Conservation (phyloP, 2,113 vertebrate genomes). For the Piaya cayana region DNA sequence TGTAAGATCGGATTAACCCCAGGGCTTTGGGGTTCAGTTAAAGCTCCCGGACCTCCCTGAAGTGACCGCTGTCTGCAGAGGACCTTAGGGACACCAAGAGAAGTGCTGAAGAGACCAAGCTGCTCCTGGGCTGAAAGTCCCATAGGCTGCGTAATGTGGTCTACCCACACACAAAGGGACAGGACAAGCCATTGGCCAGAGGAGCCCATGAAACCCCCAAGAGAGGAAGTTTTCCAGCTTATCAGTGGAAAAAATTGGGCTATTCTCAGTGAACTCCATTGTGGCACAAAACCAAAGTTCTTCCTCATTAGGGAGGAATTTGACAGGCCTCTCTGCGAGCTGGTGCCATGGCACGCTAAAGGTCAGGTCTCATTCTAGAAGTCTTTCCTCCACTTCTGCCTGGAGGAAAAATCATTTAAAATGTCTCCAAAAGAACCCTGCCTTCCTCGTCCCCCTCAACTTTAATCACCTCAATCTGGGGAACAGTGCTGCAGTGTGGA, state of each 20-base stretch:
- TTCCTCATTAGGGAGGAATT: conserved; percentile 47
- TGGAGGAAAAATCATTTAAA: conserved; percentile 4
- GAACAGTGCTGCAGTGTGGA: rapidly evolving
- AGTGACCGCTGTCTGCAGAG: neutral
- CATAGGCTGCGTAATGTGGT: rapidly evolving
- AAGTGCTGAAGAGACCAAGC: neutral
- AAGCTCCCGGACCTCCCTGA: neutral
- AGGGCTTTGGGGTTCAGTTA: neutral
- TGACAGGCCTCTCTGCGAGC: neutral
- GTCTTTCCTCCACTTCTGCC: neutral
- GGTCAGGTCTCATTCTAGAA: neutral
- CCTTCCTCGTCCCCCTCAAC: rapidly evolving
- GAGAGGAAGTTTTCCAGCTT: neutral
- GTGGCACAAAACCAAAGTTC: neutral
- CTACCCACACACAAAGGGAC: neutral
- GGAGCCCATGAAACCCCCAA: rapidly evolving
- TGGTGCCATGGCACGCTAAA: rapidly evolving
- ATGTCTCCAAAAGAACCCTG: neutral
- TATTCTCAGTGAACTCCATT: neutral
- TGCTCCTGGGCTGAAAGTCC: neutral
- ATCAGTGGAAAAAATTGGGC: neutral
- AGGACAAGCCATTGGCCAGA: neutral
- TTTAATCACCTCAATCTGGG: rapidly evolving
- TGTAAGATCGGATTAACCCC: neutral
- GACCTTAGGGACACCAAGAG: neutral